Evolutionary conservation across 2,888 invertebrate genomes (phyloP).

Genomic region (Sinotaia quadrata): DNA sequence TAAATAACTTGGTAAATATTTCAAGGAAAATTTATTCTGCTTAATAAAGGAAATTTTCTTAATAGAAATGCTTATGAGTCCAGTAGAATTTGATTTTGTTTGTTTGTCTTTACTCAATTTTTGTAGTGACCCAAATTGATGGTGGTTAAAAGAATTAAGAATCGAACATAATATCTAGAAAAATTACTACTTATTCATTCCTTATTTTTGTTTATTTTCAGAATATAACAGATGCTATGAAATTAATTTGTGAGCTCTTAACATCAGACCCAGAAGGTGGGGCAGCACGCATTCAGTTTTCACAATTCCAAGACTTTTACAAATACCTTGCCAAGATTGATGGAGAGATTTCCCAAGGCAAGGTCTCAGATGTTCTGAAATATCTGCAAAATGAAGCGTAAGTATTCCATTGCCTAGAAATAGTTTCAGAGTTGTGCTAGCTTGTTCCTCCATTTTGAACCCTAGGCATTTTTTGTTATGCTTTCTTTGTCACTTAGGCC

Average conservation of each 20-base stretch:
- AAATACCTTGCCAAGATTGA: slow-evolving; percentile 70
- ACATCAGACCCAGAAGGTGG: slow-evolving; percentile 89
- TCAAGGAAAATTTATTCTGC: no score
- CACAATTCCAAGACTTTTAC: slow-evolving; percentile 70
- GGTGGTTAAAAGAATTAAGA: background rate
- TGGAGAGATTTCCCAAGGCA: slow-evolving; percentile 69
- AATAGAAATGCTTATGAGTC: no score
- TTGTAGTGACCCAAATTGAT: background rate
- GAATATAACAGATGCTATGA: slow-evolving; percentile 85
- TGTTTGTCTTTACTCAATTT: background rate
- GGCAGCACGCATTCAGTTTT: slow-evolving; percentile 80
- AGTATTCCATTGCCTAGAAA: slow-evolving; percentile 43
- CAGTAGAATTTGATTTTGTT: background rate
- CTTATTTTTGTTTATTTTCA: slow-evolving; percentile 72
- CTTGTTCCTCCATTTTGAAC: no score
- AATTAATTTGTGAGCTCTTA: slow-evolving; percentile 84
- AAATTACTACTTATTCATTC: background rate
- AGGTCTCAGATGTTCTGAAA: slow-evolving; percentile 66
- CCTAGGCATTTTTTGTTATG: no score
- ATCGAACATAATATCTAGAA: background rate
- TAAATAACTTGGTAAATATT: no score
- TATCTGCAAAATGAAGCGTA: slow-evolving; percentile 70
- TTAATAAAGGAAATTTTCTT: no score
- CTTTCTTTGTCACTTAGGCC: no score
- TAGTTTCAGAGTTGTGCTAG: no score